A percentile compares a stretch with the other conserved stretches of the same genome.
phyloP scores from a whole-genome alignment of 1,140 invertebrate species.

The Eriocheir sinensis region DNA sequence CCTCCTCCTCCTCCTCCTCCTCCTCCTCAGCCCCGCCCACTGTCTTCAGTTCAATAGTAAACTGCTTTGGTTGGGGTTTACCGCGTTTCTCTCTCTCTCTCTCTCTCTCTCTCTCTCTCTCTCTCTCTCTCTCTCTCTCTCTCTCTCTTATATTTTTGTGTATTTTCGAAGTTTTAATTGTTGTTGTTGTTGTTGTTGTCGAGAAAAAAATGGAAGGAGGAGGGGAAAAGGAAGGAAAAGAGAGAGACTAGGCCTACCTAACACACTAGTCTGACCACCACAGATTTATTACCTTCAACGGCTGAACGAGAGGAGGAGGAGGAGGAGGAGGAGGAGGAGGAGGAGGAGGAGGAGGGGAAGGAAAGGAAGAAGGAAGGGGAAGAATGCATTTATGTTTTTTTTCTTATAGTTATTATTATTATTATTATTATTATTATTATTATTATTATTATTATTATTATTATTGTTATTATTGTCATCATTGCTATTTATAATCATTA shows the following conservation, averaged over 20 bases:
- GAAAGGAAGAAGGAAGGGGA: neutral
- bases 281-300: conserved; percentile 18
- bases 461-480: too few species aligned
- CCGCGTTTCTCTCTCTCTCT: neutral
- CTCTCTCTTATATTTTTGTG: too few species aligned
- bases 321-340: neutral
- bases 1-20: neutral
- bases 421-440: too few species aligned
- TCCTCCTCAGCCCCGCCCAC: neutral
- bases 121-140: too few species aligned
- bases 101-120: conserved; percentile 22
- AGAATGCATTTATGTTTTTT: too few species aligned
- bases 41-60: neutral
- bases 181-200: too few species aligned
- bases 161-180: neutral
- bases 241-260: neutral
- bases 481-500: too few species aligned
- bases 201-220: neutral
- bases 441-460: too few species aligned
- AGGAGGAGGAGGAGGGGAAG: neutral
- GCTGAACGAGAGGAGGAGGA: conserved; percentile 6
- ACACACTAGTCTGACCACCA: neutral
- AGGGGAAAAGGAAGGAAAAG: neutral
- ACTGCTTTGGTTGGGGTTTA: conserved; percentile 3
- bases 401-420: too few species aligned